phyloP scores from a whole-genome alignment of 2,113 vertebrate species.

The Herpetotheres cachinnans region DNA sequence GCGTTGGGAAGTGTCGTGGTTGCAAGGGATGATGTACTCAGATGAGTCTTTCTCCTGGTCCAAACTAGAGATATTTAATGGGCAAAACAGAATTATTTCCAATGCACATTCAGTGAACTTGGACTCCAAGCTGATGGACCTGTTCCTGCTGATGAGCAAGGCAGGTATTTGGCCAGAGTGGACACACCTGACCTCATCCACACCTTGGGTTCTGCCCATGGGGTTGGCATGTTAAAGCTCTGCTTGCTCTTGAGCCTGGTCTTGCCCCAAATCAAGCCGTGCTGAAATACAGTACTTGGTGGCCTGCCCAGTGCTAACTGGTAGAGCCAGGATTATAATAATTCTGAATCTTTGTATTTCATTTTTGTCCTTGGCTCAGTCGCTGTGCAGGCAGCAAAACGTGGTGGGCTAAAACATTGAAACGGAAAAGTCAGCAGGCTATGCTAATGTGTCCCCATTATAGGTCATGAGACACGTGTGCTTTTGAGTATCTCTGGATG shows the following conservation, averaged over 20 bases:
- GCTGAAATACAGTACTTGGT: background rate
- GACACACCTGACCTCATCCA: background rate
- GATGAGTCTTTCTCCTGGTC: background rate
- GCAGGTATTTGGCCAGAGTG: background rate
- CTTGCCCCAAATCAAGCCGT: background rate
- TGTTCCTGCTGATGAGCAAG: background rate
- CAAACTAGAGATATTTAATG: background rate
- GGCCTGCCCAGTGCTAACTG: background rate
- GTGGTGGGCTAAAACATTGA: background rate
- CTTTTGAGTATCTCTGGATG: background rate
- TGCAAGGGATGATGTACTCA: background rate
- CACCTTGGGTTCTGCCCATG: background rate
- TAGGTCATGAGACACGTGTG: background rate
- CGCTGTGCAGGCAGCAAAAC: background rate
- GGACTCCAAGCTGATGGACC: background rate
- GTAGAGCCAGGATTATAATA: background rate
- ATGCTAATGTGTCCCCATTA: background rate
- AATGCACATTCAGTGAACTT: background rate
- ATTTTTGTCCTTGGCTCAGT: background rate
- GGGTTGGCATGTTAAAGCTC: background rate
- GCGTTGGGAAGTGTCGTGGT: rapidly evolving
- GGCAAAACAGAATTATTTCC: background rate
- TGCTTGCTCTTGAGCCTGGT: background rate
- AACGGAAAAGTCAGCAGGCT: background rate
- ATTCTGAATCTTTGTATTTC: background rate